Evolutionary conservation across 2,888 invertebrate genomes (phyloP).

Genomic region (Papilio gigon): DNA sequence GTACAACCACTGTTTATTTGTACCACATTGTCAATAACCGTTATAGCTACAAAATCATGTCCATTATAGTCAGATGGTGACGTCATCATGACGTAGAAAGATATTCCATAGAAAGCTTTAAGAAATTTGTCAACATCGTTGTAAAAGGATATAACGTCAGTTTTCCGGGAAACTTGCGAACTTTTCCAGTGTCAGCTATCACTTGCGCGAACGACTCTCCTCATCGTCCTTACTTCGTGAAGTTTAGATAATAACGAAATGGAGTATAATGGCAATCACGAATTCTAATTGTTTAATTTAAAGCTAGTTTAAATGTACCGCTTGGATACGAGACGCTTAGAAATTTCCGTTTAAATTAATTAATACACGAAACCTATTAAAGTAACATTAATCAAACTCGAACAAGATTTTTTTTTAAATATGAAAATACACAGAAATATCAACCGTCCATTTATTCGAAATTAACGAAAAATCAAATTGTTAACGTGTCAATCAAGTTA

Average conservation of each 20-base stretch:
- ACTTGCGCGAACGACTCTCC: conserved; percentile 27
- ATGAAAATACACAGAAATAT: neutral
- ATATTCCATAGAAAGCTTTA: neutral
- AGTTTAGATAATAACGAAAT: conserved; percentile 34
- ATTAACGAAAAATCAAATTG: neutral
- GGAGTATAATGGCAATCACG: conserved; percentile 19
- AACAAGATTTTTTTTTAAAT: neutral
- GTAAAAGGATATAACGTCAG: neutral
- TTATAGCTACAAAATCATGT: neutral
- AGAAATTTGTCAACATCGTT: neutral
- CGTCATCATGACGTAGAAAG: neutral
- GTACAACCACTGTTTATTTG: neutral
- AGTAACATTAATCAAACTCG: neutral
- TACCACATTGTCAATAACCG: neutral
- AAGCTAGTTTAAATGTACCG: conserved; percentile 14
- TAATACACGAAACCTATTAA: neutral
- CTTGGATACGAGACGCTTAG: conserved; percentile 1
- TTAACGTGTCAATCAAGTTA: neutral
- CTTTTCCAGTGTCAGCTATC: conserved; percentile 8
- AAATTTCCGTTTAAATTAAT: neutral
- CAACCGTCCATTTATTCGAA: neutral
- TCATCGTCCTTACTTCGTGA: conserved; percentile 26
- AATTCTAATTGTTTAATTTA: conserved; percentile 20
- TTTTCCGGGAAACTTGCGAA: conserved; percentile 5
- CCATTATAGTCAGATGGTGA: neutral